Percentiles rank a stretch among this genome's conserved stretches.
Evolutionary conservation across 2,113 vertebrate species (phyloP).

Genomic region (Neoarius graeffei): DNA sequence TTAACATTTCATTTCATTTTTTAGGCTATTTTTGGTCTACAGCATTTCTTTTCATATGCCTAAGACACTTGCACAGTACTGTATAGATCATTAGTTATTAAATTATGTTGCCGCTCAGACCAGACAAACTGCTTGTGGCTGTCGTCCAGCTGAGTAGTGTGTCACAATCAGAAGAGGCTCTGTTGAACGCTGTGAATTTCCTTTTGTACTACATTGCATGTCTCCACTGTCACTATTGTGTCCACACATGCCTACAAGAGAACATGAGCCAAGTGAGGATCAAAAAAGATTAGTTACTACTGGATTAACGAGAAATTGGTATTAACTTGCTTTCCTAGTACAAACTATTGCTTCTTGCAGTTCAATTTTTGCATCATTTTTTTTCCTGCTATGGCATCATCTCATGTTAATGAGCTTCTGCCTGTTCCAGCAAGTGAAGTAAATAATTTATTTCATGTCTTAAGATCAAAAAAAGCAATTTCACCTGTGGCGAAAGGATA

Average conservation of each 20-base stretch:
- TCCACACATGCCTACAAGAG: not conserved
- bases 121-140: not conserved
- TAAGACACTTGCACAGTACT: no score
- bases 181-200: not conserved
- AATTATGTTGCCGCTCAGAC: not conserved
- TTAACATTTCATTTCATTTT: no score
- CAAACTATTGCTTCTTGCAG: not conserved
- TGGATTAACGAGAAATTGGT: not conserved
- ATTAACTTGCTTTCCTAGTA: not conserved
- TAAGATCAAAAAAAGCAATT: not conserved
- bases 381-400: not conserved
- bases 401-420: not conserved
- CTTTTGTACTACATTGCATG: constrained; percentile 7
- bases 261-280: not conserved
- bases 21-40: no score
- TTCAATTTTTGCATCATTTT: not conserved
- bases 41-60: no score
- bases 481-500: not conserved
- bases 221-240: constrained; percentile 3
- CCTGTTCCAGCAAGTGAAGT: not conserved
- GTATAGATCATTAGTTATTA: not conserved
- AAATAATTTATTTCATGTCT: not conserved
- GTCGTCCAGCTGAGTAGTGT: not conserved
- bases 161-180: not conserved
- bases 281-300: not conserved